A percentile compares a stretch with the other conserved stretches of the same genome.
These are phyloP conservation scores for Pachyramphus minor DNA, from an alignment of 2,113 vertebrate species.

Conservation along the genomic window DNA sequence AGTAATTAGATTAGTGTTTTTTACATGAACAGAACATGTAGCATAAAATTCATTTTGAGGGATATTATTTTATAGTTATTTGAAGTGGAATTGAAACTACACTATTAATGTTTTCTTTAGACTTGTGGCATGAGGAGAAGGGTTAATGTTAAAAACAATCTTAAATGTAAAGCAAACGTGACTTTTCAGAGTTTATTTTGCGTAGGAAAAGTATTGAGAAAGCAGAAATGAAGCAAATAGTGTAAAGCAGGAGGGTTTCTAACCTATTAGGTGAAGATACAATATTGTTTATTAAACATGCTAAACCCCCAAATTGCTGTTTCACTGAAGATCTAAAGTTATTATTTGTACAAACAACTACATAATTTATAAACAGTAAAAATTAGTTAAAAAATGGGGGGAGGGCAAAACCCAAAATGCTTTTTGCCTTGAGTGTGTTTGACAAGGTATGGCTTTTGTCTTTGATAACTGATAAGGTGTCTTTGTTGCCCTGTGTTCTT, in stretches of 20 bases:
- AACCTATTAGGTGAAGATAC: background rate
- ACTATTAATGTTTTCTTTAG: background rate
- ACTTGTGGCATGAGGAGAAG: background rate
- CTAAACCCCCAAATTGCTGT: background rate
- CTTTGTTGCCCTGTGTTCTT: conserved; percentile 27
- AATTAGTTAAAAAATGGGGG: background rate
- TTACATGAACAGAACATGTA: conserved; percentile 5
- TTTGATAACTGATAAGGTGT: conserved; percentile 6
- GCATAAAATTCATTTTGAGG: conserved; percentile 16
- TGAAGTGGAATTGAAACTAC: background rate
- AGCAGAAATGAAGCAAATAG: background rate
- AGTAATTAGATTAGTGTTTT: conserved; percentile 72
- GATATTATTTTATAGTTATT: conserved; percentile 10
- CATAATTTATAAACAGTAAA: background rate
- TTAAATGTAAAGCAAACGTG: background rate
- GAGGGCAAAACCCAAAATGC: background rate
- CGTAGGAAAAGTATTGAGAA: background rate
- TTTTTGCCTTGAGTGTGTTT: background rate
- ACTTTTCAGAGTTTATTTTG: background rate
- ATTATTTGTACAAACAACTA: background rate
- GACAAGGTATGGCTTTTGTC: conserved; percentile 27
- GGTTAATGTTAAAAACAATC: background rate
- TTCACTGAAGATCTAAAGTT: background rate
- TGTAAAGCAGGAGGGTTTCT: background rate
- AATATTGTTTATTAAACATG: background rate